Evolutionary conservation across 2,888 invertebrate genomes (phyloP), one percentile per base, ranked within the genome.

Genomic region (Cenopis cana): DNA sequence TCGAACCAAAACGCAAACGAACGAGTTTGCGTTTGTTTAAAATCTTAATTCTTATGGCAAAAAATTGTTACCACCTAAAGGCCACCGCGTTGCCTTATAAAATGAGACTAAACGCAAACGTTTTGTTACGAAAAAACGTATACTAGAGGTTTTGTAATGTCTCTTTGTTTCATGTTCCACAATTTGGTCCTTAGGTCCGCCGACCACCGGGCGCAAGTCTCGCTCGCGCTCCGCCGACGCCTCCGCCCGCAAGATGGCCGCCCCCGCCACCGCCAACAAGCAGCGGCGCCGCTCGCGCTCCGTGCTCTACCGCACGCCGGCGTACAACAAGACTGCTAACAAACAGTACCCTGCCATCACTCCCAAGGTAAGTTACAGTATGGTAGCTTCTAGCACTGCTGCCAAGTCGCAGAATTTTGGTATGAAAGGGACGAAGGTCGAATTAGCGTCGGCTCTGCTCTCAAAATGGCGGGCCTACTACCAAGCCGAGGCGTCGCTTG

Each of bases 251-350:
- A 84, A 81, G 80, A 60, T 75, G 18, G 74, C 80, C n/a, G 64
- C 80, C 9, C 73, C 77, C 8, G 71, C 70, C 73, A 68, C 72
- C 61, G 75, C 77, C 61, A 8, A 65, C 17, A 76, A 76, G 0
- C 69, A 50, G 9, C 79, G 86, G 0, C 85, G 89, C 0, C 88
- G 85, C 18, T 89, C 89, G 29, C 85, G 86, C 70, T 88, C 89
- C 75, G 89, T 90, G 10, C 14, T 59, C 5, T 93, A 92, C 84
- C 81, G 83, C 61, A 93, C 93, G 20, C 93, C 93, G 11, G 87
- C 88, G 0, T 90, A 88, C 74, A 90, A 86, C 79, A 91, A 88
- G 83, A 87, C 41, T 83, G 55, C 76, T 85, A 55, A 10, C 10
- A 10, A 38, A 69, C 36, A 74, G 78, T 92, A 89, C 74, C 92